Conservation (phyloP, 1,140 invertebrate genomes). For the Cydia strobilella region DNA sequence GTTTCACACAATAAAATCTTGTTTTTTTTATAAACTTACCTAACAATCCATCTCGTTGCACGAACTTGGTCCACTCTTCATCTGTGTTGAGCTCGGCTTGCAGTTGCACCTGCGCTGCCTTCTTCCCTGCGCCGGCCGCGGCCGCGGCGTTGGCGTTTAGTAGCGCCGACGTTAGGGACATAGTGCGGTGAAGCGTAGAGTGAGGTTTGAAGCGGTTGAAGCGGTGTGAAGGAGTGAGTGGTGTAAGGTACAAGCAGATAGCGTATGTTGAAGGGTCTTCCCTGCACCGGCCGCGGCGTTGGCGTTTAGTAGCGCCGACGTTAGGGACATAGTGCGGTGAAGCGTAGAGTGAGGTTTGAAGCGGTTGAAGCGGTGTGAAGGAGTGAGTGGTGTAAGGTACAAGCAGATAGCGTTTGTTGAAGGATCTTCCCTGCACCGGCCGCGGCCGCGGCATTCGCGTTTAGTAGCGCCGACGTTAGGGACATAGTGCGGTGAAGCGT, state of each 20-base stretch:
- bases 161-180: background rate
- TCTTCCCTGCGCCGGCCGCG: constrained; percentile 82
- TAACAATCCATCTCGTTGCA: constrained; percentile 88
- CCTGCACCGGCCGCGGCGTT: background rate
- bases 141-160: constrained; percentile 49
- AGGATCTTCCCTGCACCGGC: constrained; percentile 84
- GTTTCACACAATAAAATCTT: too few relatives aligned
- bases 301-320: background rate
- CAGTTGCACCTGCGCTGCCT: constrained; percentile 86
- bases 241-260: background rate
- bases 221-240: constrained; percentile 1
- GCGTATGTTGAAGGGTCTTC: background rate
- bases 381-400: too few relatives aligned
- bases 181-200: background rate
- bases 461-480: background rate
- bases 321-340: background rate
- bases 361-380: too few relatives aligned
- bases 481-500: background rate
- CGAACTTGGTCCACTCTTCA: constrained; percentile 92
- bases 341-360: constrained; percentile 3
- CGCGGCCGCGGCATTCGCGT: constrained; percentile 55
- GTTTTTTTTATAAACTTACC: constrained; percentile 79
- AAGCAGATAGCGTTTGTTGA: too few relatives aligned
- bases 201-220: constrained; percentile 17
- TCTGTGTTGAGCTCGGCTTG: constrained; percentile 91